These are phyloP conservation scores for Solen grandis DNA, from an alignment of 1,140 invertebrate species.

Conservation along the genomic window DNA sequence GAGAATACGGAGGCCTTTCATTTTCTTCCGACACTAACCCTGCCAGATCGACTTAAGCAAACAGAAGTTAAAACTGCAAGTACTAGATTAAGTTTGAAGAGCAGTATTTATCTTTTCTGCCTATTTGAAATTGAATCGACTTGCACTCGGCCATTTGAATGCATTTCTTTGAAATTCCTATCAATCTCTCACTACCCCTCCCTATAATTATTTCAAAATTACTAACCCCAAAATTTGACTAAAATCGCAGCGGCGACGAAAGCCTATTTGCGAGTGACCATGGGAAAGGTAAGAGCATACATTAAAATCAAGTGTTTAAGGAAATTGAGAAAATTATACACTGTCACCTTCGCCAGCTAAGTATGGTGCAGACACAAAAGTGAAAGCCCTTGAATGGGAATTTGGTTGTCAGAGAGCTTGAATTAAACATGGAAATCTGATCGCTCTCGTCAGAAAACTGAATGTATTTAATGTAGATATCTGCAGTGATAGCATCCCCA, in stretches of 20 bases:
- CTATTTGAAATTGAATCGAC: constrained; percentile 55
- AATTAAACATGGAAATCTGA: constrained; percentile 52
- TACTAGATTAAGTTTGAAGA: constrained; percentile 40
- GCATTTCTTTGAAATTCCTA: constrained; percentile 42
- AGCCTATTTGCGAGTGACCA: constrained; percentile 38
- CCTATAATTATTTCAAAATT: constrained; percentile 58
- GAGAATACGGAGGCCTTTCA: constrained; percentile 35
- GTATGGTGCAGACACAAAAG: constrained; percentile 29
- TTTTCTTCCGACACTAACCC: constrained; percentile 7
- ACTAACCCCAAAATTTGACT: constrained; percentile 46
- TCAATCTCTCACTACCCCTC: constrained; percentile 36
- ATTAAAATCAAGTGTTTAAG: constrained; percentile 39
- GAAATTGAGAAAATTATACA: constrained; percentile 58
- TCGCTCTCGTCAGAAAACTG: not conserved
- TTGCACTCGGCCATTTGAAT: constrained; percentile 50
- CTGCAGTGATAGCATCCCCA: constrained; percentile 40
- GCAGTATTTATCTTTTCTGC: constrained; percentile 53
- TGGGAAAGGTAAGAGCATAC: constrained; percentile 39
- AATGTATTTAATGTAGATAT: constrained; percentile 52
- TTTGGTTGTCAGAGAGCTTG: constrained; percentile 51
- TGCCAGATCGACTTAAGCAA: constrained; percentile 48
- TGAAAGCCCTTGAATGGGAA: constrained; percentile 47
- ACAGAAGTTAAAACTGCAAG: constrained; percentile 55
- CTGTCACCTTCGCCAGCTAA: constrained; percentile 42
- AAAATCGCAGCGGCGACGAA: constrained; percentile 46